Evolutionary conservation across 2,888 invertebrate species (phyloP).

Genomic region (Thymelicus acteon): DNA sequence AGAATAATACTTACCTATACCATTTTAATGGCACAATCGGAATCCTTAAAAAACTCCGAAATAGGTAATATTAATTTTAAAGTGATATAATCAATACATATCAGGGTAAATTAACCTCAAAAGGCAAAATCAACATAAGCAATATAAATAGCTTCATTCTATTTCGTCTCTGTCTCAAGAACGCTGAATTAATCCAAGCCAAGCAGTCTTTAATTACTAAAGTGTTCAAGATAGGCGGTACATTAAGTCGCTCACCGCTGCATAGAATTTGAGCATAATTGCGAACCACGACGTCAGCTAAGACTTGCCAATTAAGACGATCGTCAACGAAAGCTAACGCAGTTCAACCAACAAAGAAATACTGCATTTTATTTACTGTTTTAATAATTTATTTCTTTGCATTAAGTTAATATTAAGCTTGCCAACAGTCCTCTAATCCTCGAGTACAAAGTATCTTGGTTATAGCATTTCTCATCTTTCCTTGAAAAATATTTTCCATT

Average conservation of each 20-base stretch:
- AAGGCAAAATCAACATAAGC: background rate
- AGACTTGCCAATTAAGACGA: slow-evolving; percentile 81
- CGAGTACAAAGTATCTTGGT: too few relatives aligned
- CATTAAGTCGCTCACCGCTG: slow-evolving; percentile 28
- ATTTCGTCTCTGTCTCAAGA: slow-evolving; percentile 16
- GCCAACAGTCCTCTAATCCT: too few relatives aligned
- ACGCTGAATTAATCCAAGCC: slow-evolving; percentile 21
- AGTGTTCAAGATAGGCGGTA: slow-evolving; percentile 25
- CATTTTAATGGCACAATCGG: too few relatives aligned
- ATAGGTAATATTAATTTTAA: too few relatives aligned
- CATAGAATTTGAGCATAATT: slow-evolving; percentile 59
- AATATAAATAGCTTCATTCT: slow-evolving; percentile 3
- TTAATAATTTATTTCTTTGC: too few relatives aligned
- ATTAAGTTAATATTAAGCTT: too few relatives aligned
- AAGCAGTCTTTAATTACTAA: slow-evolving; percentile 28
- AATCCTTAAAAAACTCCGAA: too few relatives aligned
- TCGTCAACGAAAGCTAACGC: slow-evolving; percentile 70
- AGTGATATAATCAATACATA: too few relatives aligned
- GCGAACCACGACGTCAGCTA: slow-evolving; percentile 80
- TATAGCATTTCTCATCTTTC: too few relatives aligned
- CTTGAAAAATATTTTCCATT: too few relatives aligned
- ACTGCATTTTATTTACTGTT: background rate
- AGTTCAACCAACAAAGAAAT: slow-evolving; percentile 57
- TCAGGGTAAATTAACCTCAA: background rate
- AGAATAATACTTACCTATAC: too few relatives aligned